Percentiles rank a stretch among this genome's conserved stretches.
phyloP scores from a whole-genome alignment of 2,888 invertebrate genomes.

The Ditula angustiorana region DNA sequence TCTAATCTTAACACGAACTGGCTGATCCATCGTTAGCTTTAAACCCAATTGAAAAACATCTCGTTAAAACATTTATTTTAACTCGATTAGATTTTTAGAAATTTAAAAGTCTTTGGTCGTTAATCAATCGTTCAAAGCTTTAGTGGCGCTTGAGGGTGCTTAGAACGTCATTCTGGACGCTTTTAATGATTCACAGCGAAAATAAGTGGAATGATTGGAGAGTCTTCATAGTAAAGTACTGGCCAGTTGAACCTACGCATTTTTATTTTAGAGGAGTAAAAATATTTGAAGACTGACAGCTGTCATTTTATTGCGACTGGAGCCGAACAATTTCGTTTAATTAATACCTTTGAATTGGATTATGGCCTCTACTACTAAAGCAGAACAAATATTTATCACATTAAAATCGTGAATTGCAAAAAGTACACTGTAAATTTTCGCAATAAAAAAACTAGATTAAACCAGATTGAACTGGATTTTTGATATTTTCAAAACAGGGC shows the following conservation, averaged over 20 bases:
- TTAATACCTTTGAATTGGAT: too few relatives aligned
- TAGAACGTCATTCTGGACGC: neutral
- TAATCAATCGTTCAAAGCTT: conserved; percentile 19
- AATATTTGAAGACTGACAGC: neutral
- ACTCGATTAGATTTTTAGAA: neutral
- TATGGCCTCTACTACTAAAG: too few relatives aligned
- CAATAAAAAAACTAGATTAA: too few relatives aligned
- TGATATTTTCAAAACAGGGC: too few relatives aligned
- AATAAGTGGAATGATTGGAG: conserved; percentile 23
- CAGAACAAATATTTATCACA: too few relatives aligned
- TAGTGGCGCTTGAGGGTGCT: conserved; percentile 17
- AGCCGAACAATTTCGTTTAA: too few relatives aligned
- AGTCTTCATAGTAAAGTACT: neutral
- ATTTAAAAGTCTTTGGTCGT: conserved; percentile 15
- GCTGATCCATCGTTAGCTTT: neutral
- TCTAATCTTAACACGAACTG: too few relatives aligned
- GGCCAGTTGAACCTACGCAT: neutral
- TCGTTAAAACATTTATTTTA: too few relatives aligned
- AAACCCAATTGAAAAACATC: neutral
- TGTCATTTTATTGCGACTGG: too few relatives aligned
- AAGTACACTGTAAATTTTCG: too few relatives aligned
- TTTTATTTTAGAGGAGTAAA: neutral
- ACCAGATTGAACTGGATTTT: too few relatives aligned
- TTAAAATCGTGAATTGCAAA: too few relatives aligned
- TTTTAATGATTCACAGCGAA: conserved; percentile 5